Conservation (phyloP, 2,888 invertebrate species). For the Halocaridina rubra region DNA sequence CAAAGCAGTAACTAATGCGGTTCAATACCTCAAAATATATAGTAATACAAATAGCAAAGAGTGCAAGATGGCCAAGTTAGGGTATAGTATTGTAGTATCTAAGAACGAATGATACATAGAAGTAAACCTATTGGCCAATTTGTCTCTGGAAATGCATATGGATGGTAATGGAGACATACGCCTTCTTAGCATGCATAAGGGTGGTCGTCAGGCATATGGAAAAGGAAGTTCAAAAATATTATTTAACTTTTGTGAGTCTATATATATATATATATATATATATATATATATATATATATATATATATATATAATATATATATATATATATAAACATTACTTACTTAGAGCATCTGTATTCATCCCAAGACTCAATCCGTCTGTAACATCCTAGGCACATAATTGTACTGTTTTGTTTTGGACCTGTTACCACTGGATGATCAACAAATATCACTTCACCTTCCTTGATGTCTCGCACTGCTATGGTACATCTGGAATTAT, state of each 20-base stretch:
- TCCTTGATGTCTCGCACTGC: constrained; percentile 57
- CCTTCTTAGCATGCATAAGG: no score
- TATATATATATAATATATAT: neutral
- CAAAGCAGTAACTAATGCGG: no score
- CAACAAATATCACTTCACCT: constrained; percentile 55
- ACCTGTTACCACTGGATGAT: constrained; percentile 52
- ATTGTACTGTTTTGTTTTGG: constrained; percentile 56
- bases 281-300: neutral
- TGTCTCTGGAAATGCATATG: no score
- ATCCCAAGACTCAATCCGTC: constrained; percentile 37
- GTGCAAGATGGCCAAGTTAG: no score
- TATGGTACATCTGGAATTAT: constrained; percentile 46
- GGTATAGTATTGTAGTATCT: no score
- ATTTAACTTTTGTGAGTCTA: neutral
- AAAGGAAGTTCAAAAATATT: neutral
- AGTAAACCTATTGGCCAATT: no score
- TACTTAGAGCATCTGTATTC: constrained; percentile 54
- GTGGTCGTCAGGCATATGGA: no score
- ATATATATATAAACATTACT: neutral
- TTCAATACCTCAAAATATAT: no score
- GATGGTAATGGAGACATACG: no score
- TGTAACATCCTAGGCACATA: constrained; percentile 60
- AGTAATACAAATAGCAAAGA: no score
- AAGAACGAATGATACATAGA: no score
- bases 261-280: neutral